These are phyloP conservation scores for Procavia capensis DNA, from an alignment of 2,113 vertebrate species.

Conservation along the genomic window DNA sequence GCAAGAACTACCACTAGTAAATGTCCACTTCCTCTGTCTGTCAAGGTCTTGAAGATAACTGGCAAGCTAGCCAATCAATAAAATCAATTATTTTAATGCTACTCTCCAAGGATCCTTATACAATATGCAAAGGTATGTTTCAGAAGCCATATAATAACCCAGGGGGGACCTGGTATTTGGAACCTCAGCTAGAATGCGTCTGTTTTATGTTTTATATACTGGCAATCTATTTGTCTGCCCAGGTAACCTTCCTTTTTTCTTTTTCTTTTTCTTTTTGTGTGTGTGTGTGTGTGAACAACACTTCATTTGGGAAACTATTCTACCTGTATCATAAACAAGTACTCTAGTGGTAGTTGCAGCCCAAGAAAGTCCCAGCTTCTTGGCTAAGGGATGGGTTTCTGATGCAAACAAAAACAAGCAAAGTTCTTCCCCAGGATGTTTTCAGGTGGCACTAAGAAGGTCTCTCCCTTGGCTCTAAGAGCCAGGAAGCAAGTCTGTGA, in stretches of 20 bases:
- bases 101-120: background rate
- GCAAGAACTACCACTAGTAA: background rate
- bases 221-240: background rate
- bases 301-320: background rate
- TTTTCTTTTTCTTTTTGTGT: too few relatives aligned
- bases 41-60: background rate
- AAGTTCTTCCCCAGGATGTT: background rate
- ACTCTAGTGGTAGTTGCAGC: background rate
- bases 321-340: background rate
- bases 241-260: background rate
- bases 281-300: background rate
- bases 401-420: conserved; percentile 32
- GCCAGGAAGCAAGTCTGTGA: background rate
- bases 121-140: background rate
- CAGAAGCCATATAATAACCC: background rate
- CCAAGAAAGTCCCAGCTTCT: conserved; percentile 16
- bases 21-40: background rate
- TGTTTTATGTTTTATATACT: conserved; percentile 30
- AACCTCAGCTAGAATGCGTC: background rate
- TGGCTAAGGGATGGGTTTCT: background rate
- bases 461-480: background rate
- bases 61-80: background rate
- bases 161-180: background rate
- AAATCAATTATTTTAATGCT: conserved; percentile 29
- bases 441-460: conserved; percentile 8